Base-by-base conservation (phyloP, 2,113 vertebrate genomes). In the Dipodomys spectabilis region DNA sequence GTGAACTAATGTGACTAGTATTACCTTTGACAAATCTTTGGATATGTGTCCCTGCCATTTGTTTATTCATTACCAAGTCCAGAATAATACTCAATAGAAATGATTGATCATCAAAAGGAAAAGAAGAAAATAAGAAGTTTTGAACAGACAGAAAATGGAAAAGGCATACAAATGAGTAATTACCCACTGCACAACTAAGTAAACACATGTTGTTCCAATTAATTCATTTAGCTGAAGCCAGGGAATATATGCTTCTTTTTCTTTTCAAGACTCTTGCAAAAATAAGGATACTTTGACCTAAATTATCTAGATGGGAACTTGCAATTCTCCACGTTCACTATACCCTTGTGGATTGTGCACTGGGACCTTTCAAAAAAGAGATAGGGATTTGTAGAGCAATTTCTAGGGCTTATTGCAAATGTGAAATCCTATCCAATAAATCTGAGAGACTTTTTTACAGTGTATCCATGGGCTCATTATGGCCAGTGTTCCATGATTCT, bases 351-450 rank as follows among this genome's bases (percentile, higher is more conserved):
- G 49, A 44, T 39, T 79, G 13, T 78, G 65, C 32, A 67, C 69
- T 1, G 2, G 35, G 18, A 62, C 85, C 65, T 90, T 92, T 78
- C 28, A 62, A 83, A 89, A 93, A 86, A 71, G 27, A 93, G 39
- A 49, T 39, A 82, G 62, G 7, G 74, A 90, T 82, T 90, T 62
- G 30, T 45, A 85, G 64, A 75, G 67, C 1, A 23, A 87, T 93
- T 92, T 90, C 82, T 35, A 68, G 65, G 92, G 27, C 44, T 93
- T 87, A 78, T 28, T 93, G 78, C 32, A 75, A 89, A 91, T 32
- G 20, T 67, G 79, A 84, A 95, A 79, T 84, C 90, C 53, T 44
- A 77, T 77, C 64, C 57, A 93, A 62, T 95, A 93, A 95, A 95
- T 93, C 73, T 35, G 77, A 71, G 44, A 89, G 77, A 68, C 64